Evolutionary conservation across 1,140 invertebrate species (phyloP).

Genomic region (Diprion similis): DNA sequence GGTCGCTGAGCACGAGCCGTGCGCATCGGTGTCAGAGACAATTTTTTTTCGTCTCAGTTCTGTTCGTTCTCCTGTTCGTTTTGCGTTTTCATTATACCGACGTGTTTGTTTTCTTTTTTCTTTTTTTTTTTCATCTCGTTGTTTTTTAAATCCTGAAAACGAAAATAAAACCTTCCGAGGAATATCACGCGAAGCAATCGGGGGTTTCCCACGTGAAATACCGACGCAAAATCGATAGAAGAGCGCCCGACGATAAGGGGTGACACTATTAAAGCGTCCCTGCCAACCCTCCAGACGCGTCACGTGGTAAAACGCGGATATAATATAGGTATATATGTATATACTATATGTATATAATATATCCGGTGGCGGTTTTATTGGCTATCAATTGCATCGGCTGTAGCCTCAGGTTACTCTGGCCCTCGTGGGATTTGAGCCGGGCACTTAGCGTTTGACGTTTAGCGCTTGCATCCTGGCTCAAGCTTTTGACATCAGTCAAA

Average conservation of each 20-base stretch:
- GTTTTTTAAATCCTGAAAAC: neutral
- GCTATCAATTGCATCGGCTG: neutral
- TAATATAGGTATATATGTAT: neutral
- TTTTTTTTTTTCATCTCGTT: no score
- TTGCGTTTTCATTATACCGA: no score
- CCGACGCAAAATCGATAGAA: neutral
- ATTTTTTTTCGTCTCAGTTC: no score
- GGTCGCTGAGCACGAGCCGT: no score
- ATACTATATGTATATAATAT: no score
- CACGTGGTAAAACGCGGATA: neutral
- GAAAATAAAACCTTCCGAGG: no score
- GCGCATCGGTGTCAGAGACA: no score
- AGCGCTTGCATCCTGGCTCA: neutral
- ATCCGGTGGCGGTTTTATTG: neutral
- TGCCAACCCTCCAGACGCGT: neutral
- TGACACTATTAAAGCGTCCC: constrained; percentile 7
- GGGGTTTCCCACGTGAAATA: neutral
- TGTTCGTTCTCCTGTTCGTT: no score
- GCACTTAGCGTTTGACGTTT: neutral
- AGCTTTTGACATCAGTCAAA: neutral
- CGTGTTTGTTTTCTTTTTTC: no score
- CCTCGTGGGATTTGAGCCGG: neutral
- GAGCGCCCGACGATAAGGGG: neutral
- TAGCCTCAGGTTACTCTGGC: neutral
- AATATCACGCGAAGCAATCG: no score